These are phyloP conservation scores for Callyntrura guangdongensis DNA, from an alignment of 2,888 invertebrate genomes.

Conservation along the genomic window DNA sequence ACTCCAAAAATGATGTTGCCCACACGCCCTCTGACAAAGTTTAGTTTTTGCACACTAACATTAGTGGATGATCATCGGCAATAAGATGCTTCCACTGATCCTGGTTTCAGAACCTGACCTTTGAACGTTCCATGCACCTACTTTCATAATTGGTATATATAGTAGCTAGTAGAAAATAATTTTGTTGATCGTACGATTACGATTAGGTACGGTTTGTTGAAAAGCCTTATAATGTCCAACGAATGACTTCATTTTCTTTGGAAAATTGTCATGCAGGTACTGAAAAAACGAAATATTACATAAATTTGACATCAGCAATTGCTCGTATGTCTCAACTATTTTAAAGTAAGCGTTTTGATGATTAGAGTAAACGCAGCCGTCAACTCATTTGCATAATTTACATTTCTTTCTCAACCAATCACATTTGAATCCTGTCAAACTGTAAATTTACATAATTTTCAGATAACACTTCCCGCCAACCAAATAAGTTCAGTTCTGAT, in stretches of 20 bases:
- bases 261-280: conserved; percentile 48
- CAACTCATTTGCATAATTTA: neutral
- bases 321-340: neutral
- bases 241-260: conserved; percentile 22
- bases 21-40: no score
- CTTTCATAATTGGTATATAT: neutral
- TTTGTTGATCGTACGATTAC: neutral
- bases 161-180: neutral
- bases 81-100: no score
- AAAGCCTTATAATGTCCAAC: conserved; percentile 42
- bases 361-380: conserved; percentile 10
- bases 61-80: no score
- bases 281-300: conserved; percentile 29
- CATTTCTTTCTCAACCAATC: conserved; percentile 28
- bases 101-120: no score
- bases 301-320: neutral
- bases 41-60: no score
- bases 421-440: conserved; percentile 16
- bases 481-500: no score
- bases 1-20: no score
- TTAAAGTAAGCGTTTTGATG: neutral
- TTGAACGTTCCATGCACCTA: neutral
- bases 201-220: neutral
- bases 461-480: no score
- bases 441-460: neutral